Base-by-base conservation (phyloP, 92 coral and sea anemone genomes). In the Virgularia gustaviana region DNA sequence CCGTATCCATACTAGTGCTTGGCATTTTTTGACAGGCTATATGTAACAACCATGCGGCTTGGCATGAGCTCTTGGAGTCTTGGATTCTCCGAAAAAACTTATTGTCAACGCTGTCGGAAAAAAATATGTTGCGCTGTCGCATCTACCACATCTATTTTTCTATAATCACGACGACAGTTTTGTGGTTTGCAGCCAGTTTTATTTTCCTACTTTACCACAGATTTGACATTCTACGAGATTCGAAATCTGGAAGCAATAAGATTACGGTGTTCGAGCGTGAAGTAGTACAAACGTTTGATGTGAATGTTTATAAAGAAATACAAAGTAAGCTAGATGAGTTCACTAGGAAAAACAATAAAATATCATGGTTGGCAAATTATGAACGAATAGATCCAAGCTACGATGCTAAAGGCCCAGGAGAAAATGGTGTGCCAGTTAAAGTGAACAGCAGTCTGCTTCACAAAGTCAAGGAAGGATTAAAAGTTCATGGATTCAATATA, bases 391-490 rank as follows among this genome's bases (percentile, higher is more conserved):
- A 96, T 25, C 83, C 86, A 67, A 82, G 42, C 0, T 37, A 88
- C 71, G 83, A 89, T 49, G 90, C 90, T 6, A 85, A 89, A 49
- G 90, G 86, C 38, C 96, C 96, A 6, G 98, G 98, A 0, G 98
- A 92, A 61, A 84, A 83, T 87, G 98, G 98, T 15, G 16, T 28
- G 29, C 36, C 52, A 53, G 74, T 67, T 33, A 49, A 67, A 1
- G 57, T 67, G 57, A 67, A 49, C 42, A 45, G 88, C 76, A 49
- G 87, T 60, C 91, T 86, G 68, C 86, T 86, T 71, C 78, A 82
- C 73, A 65, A 87, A 52, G 92, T 89, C 61, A 67, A 82, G 34
- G 86, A 86, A 49, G 98, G 98, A 36, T 92, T 84, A 58, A 88
- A 79, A 4, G 83, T 78, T 15, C 89, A 86, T 73, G 98, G 91